phyloP scores from a whole-genome alignment of 2,113 vertebrate species.

The Amblyornis subalaris region DNA sequence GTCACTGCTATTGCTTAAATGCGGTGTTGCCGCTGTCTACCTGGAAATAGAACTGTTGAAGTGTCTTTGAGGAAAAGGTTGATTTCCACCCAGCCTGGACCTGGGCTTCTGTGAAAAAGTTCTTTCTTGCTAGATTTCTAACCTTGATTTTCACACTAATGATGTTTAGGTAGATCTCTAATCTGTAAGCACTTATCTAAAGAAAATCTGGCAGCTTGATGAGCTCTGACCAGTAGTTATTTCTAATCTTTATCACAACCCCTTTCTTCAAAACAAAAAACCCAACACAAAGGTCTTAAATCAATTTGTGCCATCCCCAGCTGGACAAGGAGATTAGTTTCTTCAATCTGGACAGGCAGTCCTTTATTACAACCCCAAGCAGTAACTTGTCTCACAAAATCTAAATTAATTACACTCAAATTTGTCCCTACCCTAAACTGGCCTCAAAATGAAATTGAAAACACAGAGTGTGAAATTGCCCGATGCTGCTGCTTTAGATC shows the following conservation, averaged over 20 bases:
- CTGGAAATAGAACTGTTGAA: neutral
- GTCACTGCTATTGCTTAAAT: neutral
- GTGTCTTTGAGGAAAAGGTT: neutral
- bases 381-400: slow-evolving; percentile 54
- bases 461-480: slow-evolving; percentile 51
- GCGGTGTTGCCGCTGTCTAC: neutral
- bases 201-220: neutral
- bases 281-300: neutral
- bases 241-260: neutral
- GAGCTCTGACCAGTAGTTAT: neutral
- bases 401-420: slow-evolving; percentile 65
- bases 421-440: slow-evolving; percentile 54
- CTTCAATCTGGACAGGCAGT: slow-evolving; percentile 36
- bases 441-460: slow-evolving; percentile 59
- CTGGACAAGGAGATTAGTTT: slow-evolving; percentile 28
- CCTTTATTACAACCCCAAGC: slow-evolving; percentile 54
- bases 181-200: neutral
- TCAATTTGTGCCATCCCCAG: slow-evolving; percentile 41
- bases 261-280: slow-evolving; percentile 21
- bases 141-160: neutral
- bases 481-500: neutral
- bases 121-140: neutral
- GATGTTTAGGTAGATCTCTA: neutral
- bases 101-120: neutral
- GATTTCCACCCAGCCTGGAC: neutral